These are phyloP conservation scores for Poecilia wingei DNA, from an alignment of 2,797 vertebrate species.

Conservation along the genomic window DNA sequence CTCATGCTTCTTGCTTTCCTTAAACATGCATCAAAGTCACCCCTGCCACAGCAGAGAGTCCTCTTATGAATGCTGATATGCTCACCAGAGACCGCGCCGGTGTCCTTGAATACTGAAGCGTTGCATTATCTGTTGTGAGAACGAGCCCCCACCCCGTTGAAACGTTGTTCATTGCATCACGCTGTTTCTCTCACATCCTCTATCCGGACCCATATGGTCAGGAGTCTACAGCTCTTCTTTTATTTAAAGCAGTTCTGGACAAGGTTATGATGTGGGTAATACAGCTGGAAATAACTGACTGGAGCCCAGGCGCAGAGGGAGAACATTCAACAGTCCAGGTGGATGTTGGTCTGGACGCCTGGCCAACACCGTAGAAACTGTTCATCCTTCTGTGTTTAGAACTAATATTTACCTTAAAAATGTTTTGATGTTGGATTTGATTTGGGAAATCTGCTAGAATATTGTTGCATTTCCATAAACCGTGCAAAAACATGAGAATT, in stretches of 20 bases:
- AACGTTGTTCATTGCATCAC: slow-evolving; percentile 34
- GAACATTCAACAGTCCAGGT: slow-evolving; percentile 31
- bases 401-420: slow-evolving; percentile 13
- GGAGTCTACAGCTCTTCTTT: slow-evolving; percentile 26
- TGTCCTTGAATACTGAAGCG: slow-evolving; percentile 72
- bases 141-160: slow-evolving; percentile 42
- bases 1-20: slow-evolving; percentile 59
- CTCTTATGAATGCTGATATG: slow-evolving; percentile 73
- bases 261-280: slow-evolving; percentile 17
- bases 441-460: too few species aligned
- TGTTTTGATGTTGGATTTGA: slow-evolving; percentile 29
- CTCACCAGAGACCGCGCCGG: slow-evolving; percentile 52
- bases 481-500: too few species aligned
- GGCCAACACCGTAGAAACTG: not conserved
- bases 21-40: slow-evolving; percentile 78
- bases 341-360: slow-evolving; percentile 11
- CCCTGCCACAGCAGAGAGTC: slow-evolving; percentile 57
- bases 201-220: slow-evolving; percentile 34
- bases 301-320: slow-evolving; percentile 8
- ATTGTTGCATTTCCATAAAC: not conserved
- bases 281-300: slow-evolving; percentile 32
- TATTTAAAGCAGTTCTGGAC: slow-evolving; percentile 26
- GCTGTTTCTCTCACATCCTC: slow-evolving; percentile 22
- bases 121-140: slow-evolving; percentile 60
- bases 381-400: slow-evolving; percentile 21